Base-by-base conservation (phyloP, 2,113 vertebrate genomes). In the Recurvirostra avosetta region DNA sequence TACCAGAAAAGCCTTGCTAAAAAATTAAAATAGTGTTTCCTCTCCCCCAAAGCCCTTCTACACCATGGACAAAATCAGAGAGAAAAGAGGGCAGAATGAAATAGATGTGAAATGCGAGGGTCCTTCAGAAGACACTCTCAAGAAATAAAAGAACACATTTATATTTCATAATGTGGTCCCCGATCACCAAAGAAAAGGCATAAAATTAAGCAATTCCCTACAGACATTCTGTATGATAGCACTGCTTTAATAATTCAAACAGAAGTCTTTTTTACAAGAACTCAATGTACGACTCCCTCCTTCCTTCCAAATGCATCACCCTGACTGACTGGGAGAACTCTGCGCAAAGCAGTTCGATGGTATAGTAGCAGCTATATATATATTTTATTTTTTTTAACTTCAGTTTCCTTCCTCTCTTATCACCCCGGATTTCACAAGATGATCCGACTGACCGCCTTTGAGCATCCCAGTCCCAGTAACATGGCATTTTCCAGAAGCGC, bases 211-310 rank as follows among this genome's bases (percentile, higher is more conserved):
- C 40, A 86, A 47, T 93, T 96, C 94, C 89, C 91, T 66, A 29
- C 78, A 92, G 94, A 90, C 65, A 38, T 56, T 92, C 83, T 77
- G 67, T 82, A 53, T 80, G 91, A 83, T 91, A 94, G 92, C n/a
- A 72, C 8, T 45, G 66, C 41, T 92, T 98, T 95, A 98, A 97
- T 98, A 96, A 98, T 97, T 97, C 97, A 98, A 97, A 67, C 27
- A 47, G 53, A 92, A 73, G 34, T 75, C 59, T 58, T 75, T 96
- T 65, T 61, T 23, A 45, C 47, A 96, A 87, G 47, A 94, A 47
- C 41, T 95, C 47, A 5, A 61, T 79, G 45, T 71, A 62, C 13
- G 7, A 87, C 58, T 90, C 90, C 67, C 59, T 81, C 32, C 66
- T 84, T 53, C 85, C n/a, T 95, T 93, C 83, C 2, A 4, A 89